Percentiles rank a stretch among this genome's conserved stretches.
phyloP scores from a whole-genome alignment of 2,113 vertebrate species.

The Apodemus sylvaticus region DNA sequence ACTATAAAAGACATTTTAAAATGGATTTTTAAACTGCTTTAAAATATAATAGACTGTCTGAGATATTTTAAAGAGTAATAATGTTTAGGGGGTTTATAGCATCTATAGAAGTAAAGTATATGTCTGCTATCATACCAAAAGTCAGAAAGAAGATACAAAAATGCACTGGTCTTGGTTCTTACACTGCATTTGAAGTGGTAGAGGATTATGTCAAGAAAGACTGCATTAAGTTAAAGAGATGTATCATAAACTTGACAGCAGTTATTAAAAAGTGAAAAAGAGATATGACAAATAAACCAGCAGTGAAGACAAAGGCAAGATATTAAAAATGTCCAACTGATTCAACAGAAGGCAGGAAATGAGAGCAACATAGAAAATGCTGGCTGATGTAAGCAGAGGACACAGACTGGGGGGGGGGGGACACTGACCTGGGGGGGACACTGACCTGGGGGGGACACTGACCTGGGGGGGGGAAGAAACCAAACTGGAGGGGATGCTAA shows the following conservation, averaged over 20 bases:
- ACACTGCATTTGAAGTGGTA: background rate
- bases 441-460: no score
- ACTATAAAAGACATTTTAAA: conserved; percentile 45
- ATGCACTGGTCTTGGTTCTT: background rate
- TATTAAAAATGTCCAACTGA: background rate
- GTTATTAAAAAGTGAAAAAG: conserved; percentile 17
- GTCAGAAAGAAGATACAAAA: background rate
- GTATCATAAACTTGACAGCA: background rate
- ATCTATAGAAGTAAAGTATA: background rate
- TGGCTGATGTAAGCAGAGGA: background rate
- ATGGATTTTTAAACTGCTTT: conserved; percentile 57
- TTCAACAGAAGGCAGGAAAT: conserved; percentile 12
- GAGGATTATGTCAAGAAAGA: background rate
- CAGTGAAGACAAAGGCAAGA: background rate
- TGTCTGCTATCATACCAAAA: background rate
- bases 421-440: no score
- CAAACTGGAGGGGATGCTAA: no score
- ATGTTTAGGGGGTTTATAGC: background rate
- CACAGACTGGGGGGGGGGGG: no score
- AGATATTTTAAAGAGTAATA: background rate
- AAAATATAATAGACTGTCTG: conserved; percentile 49
- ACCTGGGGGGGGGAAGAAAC: no score
- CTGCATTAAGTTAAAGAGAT: background rate
- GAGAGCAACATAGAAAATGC: background rate
- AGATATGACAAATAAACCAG: background rate